These are phyloP conservation scores for Eumaeus atala DNA, from an alignment of 1,140 invertebrate species.

Conservation along the genomic window DNA sequence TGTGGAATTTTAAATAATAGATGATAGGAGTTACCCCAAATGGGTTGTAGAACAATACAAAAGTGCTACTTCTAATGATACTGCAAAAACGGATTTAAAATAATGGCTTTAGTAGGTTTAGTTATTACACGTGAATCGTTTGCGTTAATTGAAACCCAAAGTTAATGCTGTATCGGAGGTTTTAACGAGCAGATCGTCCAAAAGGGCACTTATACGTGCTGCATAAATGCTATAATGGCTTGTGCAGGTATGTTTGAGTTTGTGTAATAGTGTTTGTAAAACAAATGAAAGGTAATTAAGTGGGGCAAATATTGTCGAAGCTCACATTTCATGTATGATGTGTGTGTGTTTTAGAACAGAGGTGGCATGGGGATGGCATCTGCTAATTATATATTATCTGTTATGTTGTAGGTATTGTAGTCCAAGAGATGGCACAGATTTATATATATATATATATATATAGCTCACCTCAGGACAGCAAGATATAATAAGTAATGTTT, in stretches of 20 bases:
- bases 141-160: slow-evolving; percentile 10
- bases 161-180: slow-evolving; percentile 3
- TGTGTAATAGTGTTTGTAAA: slow-evolving; percentile 30
- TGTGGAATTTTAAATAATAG: too few species aligned
- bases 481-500: too few species aligned
- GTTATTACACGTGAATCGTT: slow-evolving; percentile 8
- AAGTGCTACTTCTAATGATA: too few species aligned
- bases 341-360: slow-evolving; percentile 29
- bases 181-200: background rate
- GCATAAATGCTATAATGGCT: background rate
- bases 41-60: too few species aligned
- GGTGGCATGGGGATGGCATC: slow-evolving; percentile 21
- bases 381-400: slow-evolving; percentile 3
- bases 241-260: background rate
- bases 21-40: too few species aligned
- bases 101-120: background rate
- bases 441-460: too few species aligned
- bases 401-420: too few species aligned
- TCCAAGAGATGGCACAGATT: too few species aligned
- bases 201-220: background rate
- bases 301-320: slow-evolving; percentile 39
- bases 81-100: too few species aligned
- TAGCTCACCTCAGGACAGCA: too few species aligned
- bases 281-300: slow-evolving; percentile 48
- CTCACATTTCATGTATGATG: slow-evolving; percentile 31